Evolutionary conservation across 2,797 vertebrate genomes (phyloP).

Genomic region (Macropus fuliginosus): DNA sequence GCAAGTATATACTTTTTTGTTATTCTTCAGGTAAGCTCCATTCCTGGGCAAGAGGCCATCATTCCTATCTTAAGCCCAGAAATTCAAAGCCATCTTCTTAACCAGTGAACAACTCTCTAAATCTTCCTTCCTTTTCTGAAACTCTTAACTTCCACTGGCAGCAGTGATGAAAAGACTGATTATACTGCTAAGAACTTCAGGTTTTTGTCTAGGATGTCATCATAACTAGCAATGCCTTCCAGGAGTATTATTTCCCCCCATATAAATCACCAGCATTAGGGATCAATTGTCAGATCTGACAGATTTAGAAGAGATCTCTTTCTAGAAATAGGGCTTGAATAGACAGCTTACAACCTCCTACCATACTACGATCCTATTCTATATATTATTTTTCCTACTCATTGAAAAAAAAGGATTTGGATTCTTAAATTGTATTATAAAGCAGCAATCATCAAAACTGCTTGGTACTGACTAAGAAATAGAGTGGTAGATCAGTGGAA

Average conservation of each 20-base stretch:
- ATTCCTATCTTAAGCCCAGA: background rate
- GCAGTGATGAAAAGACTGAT: background rate
- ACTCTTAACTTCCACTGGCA: background rate
- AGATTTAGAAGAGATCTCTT: background rate
- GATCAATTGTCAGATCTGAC: background rate
- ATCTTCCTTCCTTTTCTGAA: background rate
- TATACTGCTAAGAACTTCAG: background rate
- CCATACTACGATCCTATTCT: background rate
- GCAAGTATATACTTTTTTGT: background rate
- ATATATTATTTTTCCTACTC: background rate
- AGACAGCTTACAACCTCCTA: background rate
- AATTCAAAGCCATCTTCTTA: background rate
- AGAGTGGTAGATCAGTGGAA: too few species aligned
- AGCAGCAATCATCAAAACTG: too few species aligned
- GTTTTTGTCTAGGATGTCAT: background rate
- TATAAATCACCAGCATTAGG: too few species aligned
- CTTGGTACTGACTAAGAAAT: too few species aligned
- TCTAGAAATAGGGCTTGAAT: background rate
- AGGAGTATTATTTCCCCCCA: background rate
- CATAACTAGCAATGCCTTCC: background rate
- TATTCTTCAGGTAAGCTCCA: background rate
- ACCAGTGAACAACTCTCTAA: background rate
- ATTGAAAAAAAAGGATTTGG: background rate
- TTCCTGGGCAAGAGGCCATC: background rate
- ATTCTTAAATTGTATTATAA: too few species aligned